A percentile compares a stretch with the other conserved stretches of the same genome.
Conservation (phyloP, 2,113 vertebrate genomes). For the Chloroceryle aenea region DNA sequence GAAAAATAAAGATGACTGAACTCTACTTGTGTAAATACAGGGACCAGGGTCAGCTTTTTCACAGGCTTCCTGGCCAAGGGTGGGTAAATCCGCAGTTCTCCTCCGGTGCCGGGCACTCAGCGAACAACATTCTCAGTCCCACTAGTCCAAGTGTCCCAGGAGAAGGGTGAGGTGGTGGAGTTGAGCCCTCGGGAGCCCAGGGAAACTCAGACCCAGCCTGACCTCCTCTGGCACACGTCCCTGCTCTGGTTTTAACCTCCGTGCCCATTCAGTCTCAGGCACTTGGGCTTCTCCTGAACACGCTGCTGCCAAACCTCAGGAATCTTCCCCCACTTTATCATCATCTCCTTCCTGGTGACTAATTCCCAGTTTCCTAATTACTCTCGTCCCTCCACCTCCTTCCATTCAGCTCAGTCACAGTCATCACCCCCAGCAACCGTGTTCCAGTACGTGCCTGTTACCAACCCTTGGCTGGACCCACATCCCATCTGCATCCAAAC, state of each 20-base stretch:
- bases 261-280: neutral
- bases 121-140: accelerated
- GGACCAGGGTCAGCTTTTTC: neutral
- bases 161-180: accelerated
- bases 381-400: no score
- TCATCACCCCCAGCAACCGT: neutral
- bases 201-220: neutral
- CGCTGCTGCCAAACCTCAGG: neutral
- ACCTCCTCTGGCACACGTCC: accelerated
- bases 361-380: neutral
- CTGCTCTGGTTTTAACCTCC: neutral
- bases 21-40: neutral
- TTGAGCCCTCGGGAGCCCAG: neutral
- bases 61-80: neutral
- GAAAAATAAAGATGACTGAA: no score
- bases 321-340: neutral
- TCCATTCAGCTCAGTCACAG: neutral
- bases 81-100: neutral
- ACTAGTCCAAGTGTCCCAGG: accelerated
- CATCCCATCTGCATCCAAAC: neutral
- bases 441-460: accelerated
- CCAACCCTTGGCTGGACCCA: accelerated
- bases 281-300: neutral
- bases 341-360: neutral
- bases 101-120: neutral